Conservation (phyloP, 2,797 vertebrate species). For the Rhabdomys pumilio region DNA sequence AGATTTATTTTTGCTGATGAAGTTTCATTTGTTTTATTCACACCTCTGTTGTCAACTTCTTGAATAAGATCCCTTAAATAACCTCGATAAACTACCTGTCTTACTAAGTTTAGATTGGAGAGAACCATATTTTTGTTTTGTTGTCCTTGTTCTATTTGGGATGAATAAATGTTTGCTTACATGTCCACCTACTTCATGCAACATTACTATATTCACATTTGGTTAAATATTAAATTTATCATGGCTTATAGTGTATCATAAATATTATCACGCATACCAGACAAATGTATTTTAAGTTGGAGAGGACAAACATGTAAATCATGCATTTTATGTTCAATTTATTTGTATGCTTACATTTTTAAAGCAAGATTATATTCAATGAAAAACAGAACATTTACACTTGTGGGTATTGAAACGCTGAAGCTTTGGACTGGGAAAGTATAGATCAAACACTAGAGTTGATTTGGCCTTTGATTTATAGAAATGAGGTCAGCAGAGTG, state of each 20-base stretch:
- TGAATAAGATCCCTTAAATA: neutral
- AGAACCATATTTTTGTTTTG: neutral
- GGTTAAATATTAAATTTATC: neutral
- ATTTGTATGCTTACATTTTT: neutral
- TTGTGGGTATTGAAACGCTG: neutral
- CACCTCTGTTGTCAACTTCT: neutral
- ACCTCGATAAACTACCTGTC: neutral
- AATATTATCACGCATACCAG: neutral
- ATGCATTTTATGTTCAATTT: constrained; percentile 4
- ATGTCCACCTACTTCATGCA: rapidly evolving
- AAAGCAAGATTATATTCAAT: neutral
- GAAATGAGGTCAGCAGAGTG: neutral
- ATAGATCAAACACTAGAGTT: neutral
- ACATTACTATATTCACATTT: neutral
- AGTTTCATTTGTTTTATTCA: neutral
- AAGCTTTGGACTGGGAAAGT: neutral
- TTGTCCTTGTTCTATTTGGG: neutral
- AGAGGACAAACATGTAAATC: neutral
- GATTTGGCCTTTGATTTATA: neutral
- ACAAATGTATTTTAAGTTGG: neutral
- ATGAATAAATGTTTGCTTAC: neutral
- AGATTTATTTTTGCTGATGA: neutral
- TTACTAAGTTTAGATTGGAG: neutral
- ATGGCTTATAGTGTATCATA: neutral
- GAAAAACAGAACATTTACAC: neutral